phyloP scores from a whole-genome alignment of 2,113 vertebrate genomes.

The Thunnus maccoyii region DNA sequence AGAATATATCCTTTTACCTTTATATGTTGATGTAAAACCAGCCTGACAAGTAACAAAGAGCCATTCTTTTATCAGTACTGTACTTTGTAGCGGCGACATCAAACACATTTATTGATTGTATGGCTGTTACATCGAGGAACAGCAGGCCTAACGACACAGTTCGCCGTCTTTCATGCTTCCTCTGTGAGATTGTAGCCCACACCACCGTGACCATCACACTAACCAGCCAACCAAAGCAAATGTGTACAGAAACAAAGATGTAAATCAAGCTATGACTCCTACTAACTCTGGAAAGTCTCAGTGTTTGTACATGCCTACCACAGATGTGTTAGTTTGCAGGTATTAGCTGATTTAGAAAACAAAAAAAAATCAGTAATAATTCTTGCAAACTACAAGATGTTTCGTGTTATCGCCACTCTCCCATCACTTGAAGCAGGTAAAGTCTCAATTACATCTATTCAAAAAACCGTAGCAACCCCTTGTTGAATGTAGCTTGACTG shows the following conservation, averaged over 20 bases:
- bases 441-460: slow-evolving; percentile 1
- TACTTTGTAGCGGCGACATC: slow-evolving; percentile 24
- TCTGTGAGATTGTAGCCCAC: background rate
- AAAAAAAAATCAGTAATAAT: background rate
- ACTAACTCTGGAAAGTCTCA: slow-evolving; percentile 48
- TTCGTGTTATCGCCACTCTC: slow-evolving; percentile 14
- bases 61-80: slow-evolving; percentile 62
- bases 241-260: slow-evolving; percentile 46
- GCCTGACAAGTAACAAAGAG: slow-evolving; percentile 66
- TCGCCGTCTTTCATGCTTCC: background rate
- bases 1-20: slow-evolving; percentile 21
- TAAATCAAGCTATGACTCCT: slow-evolving; percentile 37
- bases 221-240: slow-evolving; percentile 69
- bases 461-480: slow-evolving; percentile 47
- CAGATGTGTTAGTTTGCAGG: slow-evolving; percentile 29
- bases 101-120: slow-evolving; percentile 21
- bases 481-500: slow-evolving; percentile 58
- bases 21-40: slow-evolving; percentile 69
- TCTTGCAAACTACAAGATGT: slow-evolving; percentile 14
- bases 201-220: slow-evolving; percentile 31
- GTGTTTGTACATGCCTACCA: slow-evolving; percentile 42
- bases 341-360: slow-evolving; percentile 1
- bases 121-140: slow-evolving; percentile 24
- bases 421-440: slow-evolving; percentile 35
- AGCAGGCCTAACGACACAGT: slow-evolving; percentile 18